A percentile compares a stretch with the other conserved stretches of the same genome.
Conservation (phyloP, 2,797 vertebrate genomes). For the Chrysocyon brachyurus region DNA sequence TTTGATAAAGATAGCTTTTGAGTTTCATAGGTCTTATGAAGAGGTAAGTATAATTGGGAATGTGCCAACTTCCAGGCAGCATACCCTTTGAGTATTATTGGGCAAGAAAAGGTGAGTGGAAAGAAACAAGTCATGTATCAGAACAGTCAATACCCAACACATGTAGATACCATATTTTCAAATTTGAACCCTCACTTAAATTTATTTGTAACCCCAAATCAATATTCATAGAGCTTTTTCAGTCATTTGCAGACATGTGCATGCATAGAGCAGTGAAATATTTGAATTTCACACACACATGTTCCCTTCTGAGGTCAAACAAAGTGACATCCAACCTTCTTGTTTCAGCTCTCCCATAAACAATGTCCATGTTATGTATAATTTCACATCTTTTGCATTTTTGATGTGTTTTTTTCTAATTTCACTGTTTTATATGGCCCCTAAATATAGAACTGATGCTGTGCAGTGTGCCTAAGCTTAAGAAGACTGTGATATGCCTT, state of each 20-base stretch:
- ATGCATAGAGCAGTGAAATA: neutral
- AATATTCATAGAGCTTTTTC: neutral
- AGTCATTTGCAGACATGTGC: neutral
- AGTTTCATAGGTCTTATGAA: slow-evolving; percentile 22
- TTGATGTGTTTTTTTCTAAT: neutral
- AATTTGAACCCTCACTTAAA: neutral
- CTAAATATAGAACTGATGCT: neutral
- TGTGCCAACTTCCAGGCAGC: neutral
- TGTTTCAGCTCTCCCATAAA: neutral
- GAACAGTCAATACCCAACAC: neutral
- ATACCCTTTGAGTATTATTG: neutral
- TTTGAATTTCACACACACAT: neutral
- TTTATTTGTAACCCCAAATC: neutral
- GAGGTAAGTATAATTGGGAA: neutral
- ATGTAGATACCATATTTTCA: neutral
- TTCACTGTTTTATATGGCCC: neutral
- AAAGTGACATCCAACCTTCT: neutral
- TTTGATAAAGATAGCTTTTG: neutral
- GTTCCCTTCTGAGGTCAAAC: neutral
- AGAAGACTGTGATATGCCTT: neutral
- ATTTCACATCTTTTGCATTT: neutral
- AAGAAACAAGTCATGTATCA: neutral
- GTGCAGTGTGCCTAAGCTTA: neutral
- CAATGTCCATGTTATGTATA: neutral
- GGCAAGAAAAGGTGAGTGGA: neutral